phyloP scores from a whole-genome alignment of 2,113 vertebrate species.

The Gallinago paraguaiae region DNA sequence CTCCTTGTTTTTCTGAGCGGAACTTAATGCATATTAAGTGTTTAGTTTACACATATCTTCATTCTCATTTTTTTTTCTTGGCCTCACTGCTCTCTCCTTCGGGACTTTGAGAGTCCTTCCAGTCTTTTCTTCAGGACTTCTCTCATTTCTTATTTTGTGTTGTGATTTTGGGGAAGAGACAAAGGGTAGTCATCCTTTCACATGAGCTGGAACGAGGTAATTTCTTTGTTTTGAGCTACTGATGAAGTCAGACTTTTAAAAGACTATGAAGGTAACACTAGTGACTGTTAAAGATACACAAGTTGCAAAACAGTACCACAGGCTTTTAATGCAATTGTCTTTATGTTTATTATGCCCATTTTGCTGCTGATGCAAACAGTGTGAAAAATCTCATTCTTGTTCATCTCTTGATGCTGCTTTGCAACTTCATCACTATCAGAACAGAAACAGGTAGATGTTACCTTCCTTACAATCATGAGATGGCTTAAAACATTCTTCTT shows the following conservation, averaged over 20 bases:
- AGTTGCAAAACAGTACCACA: background rate
- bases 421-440: background rate
- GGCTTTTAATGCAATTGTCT: background rate
- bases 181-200: background rate
- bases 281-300: background rate
- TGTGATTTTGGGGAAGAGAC: background rate
- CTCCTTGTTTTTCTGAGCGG: background rate
- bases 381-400: background rate
- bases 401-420: background rate
- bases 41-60: background rate
- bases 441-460: background rate
- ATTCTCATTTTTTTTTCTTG: background rate
- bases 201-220: accelerated
- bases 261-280: background rate
- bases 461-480: background rate
- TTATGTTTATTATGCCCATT: background rate
- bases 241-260: background rate
- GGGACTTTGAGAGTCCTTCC: background rate
- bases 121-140: background rate
- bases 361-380: background rate
- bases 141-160: background rate
- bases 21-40: background rate
- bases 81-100: background rate
- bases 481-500: background rate
- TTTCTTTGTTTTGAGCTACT: background rate